A percentile compares a stretch with the other conserved stretches of the same genome.
Conservation (phyloP, 2,113 vertebrate genomes). For the Ancistrus triradiatus region DNA sequence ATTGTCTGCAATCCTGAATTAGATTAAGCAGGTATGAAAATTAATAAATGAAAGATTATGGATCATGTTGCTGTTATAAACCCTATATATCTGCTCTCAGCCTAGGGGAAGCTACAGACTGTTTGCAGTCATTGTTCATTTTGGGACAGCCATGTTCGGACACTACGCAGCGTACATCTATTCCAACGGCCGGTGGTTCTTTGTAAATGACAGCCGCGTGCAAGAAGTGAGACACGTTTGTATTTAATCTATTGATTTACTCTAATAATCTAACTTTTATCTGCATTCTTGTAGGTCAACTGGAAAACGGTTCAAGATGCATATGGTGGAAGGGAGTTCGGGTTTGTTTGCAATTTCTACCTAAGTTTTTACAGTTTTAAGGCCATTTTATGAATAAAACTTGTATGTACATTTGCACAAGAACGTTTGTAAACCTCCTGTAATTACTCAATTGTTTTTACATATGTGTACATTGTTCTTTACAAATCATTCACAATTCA, state of each 20-base stretch:
- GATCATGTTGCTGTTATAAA: background rate
- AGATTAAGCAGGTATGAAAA: no score
- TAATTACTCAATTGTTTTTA: no score
- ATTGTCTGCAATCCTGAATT: no score
- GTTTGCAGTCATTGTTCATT: background rate
- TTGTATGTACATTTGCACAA: background rate
- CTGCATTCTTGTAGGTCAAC: background rate
- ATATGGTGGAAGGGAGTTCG: background rate
- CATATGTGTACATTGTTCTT: no score
- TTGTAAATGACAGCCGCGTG: background rate
- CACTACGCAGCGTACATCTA: background rate
- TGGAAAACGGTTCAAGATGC: background rate
- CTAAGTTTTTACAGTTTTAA: background rate
- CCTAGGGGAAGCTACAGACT: background rate
- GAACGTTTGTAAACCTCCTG: no score
- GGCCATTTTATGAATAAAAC: background rate
- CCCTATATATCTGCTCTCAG: background rate
- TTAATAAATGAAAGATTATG: no score
- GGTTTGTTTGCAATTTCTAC: background rate
- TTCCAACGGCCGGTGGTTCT: background rate
- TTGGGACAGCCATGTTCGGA: background rate
- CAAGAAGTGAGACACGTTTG: background rate
- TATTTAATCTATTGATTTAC: background rate
- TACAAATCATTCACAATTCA: no score
- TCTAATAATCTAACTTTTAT: background rate